Percentiles rank a stretch among this genome's conserved stretches.
Evolutionary conservation across 2,113 vertebrate genomes (phyloP).

Genomic region (Centropus bengalensis): DNA sequence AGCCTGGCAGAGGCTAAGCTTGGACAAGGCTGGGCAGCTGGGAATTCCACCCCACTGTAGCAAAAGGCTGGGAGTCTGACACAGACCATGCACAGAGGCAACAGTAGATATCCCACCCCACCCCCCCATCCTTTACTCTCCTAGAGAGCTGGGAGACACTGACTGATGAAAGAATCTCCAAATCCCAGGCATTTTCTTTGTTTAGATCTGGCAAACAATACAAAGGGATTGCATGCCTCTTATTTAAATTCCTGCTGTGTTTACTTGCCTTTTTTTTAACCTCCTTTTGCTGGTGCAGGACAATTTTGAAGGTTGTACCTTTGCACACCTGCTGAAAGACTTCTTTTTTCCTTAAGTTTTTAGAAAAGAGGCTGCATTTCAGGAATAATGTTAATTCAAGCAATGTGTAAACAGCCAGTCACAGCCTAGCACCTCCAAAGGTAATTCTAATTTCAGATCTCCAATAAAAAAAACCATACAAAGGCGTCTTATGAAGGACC

Average conservation of each 20-base stretch:
- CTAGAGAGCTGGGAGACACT: not conserved
- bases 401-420: not conserved
- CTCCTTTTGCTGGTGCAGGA: not conserved
- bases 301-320: not conserved
- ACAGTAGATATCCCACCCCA: not conserved
- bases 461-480: not conserved
- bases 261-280: not conserved
- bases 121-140: not conserved
- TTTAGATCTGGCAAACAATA: not conserved
- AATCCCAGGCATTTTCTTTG: not conserved
- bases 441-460: slow-evolving; percentile 3
- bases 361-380: not conserved
- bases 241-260: not conserved
- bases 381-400: not conserved
- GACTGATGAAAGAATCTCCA: not conserved
- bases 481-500: not conserved
- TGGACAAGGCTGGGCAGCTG: slow-evolving; percentile 65
- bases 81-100: not conserved
- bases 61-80: not conserved
- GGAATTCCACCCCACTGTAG: slow-evolving; percentile 32
- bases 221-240: not conserved
- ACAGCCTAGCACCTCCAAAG: not conserved
- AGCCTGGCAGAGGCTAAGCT: slow-evolving; percentile 32
- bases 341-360: not conserved
- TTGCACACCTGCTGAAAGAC: not conserved